Conservation (phyloP, 2,888 invertebrate species). For the Pocota personata region DNA sequence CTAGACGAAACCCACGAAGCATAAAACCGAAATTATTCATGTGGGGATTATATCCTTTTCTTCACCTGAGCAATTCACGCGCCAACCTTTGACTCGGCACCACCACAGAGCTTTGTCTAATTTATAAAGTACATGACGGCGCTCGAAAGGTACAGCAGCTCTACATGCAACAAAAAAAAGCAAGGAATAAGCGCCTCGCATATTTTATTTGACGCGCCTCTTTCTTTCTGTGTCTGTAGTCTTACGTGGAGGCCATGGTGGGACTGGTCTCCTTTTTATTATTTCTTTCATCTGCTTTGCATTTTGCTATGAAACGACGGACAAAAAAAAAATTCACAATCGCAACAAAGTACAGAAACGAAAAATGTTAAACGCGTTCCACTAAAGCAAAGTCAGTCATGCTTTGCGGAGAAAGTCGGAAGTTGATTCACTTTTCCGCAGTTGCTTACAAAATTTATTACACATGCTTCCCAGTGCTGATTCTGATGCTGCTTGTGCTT, state of each 20-base stretch:
- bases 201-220: slow-evolving; percentile 17
- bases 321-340: background rate
- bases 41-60: slow-evolving; percentile 58
- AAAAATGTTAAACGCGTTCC: background rate
- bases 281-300: slow-evolving; percentile 43
- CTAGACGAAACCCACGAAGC: slow-evolving; percentile 12
- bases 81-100: slow-evolving; percentile 33
- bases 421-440: slow-evolving; percentile 74
- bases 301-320: slow-evolving; percentile 7
- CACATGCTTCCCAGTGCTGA: slow-evolving; percentile 21
- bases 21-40: slow-evolving; percentile 55
- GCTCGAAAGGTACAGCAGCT: background rate
- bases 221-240: background rate
- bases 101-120: slow-evolving; percentile 43
- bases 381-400: slow-evolving; percentile 70
- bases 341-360: background rate
- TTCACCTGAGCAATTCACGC: slow-evolving; percentile 48
- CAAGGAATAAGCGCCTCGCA: slow-evolving; percentile 10
- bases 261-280: slow-evolving; percentile 1
- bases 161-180: slow-evolving; percentile 1
- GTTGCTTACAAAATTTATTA: slow-evolving; percentile 72
- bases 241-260: background rate
- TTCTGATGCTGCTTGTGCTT: background rate
- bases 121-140: slow-evolving; percentile 7
- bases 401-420: slow-evolving; percentile 75